Percentiles rank a stretch among this genome's conserved stretches.
These are phyloP conservation scores for Pitta sordida DNA, from an alignment of 2,113 vertebrate genomes.

Conservation along the genomic window DNA sequence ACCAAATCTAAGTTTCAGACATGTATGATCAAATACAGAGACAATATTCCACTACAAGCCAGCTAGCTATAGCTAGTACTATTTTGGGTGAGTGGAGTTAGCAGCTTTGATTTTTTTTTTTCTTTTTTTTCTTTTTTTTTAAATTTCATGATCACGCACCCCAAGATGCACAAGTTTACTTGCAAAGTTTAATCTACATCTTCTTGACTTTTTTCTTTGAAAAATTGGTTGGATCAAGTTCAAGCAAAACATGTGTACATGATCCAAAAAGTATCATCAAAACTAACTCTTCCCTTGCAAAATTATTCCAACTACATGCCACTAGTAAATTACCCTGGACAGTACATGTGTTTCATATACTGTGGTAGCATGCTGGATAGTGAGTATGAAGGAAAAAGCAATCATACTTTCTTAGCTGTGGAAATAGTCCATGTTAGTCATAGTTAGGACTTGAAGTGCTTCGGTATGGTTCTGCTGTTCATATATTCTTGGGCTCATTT, in stretches of 20 bases:
- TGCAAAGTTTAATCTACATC: background rate
- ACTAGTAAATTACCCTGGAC: slow-evolving; percentile 6
- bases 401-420: background rate
- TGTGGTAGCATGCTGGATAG: background rate
- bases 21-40: background rate
- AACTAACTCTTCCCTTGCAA: background rate
- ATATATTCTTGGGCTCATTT: background rate
- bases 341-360: slow-evolving; percentile 33
- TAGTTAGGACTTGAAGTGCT: background rate
- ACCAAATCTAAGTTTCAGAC: background rate
- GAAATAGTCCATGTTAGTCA: background rate
- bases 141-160: background rate
- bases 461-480: background rate
- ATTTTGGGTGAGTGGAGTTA: background rate
- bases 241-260: background rate
- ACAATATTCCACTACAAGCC: background rate
- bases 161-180: background rate
- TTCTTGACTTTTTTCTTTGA: background rate
- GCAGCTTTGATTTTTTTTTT: background rate
- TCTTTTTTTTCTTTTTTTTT: background rate
- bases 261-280: background rate
- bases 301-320: background rate
- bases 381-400: background rate
- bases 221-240: background rate
- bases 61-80: background rate